Evolutionary conservation across 2,797 vertebrate genomes (phyloP).

Genomic region (Gallirallus australis): DNA sequence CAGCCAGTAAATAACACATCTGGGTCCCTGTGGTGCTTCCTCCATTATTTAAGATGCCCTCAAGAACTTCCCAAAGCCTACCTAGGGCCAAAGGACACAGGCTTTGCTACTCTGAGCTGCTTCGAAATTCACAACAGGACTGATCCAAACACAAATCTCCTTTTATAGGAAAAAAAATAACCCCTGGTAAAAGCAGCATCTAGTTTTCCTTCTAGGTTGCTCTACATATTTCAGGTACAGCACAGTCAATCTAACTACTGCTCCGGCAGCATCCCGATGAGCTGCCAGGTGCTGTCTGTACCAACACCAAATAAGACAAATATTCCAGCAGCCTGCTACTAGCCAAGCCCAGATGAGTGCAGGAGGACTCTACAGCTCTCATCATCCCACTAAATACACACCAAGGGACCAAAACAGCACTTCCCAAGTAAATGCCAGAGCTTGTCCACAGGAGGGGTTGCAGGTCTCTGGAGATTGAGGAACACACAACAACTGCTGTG

Average conservation of each 20-base stretch:
- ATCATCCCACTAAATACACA: background rate
- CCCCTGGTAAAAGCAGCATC: background rate
- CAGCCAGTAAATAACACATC: background rate
- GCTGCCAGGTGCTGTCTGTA: background rate
- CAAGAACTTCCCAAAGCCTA: background rate
- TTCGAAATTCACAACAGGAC: background rate
- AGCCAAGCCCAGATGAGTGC: background rate
- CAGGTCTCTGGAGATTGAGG: background rate
- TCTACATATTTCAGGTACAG: background rate
- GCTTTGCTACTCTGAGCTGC: background rate
- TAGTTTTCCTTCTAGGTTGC: background rate
- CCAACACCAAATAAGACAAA: background rate
- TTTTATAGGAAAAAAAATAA: background rate
- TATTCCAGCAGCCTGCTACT: background rate
- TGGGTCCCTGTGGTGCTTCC: background rate
- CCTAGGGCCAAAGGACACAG: background rate
- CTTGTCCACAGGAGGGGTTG: background rate
- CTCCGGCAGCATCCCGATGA: background rate
- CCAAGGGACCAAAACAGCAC: background rate
- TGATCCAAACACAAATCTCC: background rate
- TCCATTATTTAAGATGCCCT: background rate
- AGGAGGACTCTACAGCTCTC: background rate
- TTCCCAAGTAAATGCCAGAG: background rate
- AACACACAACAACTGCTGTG: background rate
- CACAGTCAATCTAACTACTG: background rate